Conservation (phyloP, 2,797 vertebrate species). For the Anguilla marmorata region DNA sequence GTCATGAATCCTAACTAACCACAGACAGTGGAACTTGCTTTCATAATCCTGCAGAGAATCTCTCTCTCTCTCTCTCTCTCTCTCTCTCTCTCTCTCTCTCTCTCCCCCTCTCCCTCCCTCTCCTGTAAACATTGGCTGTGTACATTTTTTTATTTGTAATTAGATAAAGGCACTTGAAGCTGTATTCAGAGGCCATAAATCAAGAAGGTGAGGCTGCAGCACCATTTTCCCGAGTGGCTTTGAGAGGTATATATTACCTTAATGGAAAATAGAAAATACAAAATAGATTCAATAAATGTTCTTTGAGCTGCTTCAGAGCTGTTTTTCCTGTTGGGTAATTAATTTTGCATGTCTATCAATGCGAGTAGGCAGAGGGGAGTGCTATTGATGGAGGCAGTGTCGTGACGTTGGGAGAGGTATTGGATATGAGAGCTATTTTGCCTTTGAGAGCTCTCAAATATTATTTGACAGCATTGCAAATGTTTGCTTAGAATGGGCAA, state of each 20-base stretch:
- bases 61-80: background rate
- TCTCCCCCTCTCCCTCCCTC: background rate
- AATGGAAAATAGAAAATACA: constrained; percentile 27
- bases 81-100: background rate
- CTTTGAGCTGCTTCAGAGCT: constrained; percentile 20
- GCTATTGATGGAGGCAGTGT: background rate
- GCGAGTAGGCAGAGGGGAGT: background rate
- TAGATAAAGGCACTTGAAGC: constrained; percentile 35
- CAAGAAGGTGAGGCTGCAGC: constrained; percentile 25
- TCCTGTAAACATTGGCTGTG: constrained; percentile 20
- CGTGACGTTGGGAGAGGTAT: background rate
- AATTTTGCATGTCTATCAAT: constrained; percentile 29
- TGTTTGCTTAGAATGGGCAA: constrained; percentile 2
- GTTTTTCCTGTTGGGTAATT: constrained; percentile 31
- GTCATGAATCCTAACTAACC: background rate
- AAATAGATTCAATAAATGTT: constrained; percentile 27
- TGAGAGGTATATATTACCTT: constrained; percentile 30
- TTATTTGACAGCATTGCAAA: constrained; percentile 25
- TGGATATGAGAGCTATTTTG: constrained; percentile 15
- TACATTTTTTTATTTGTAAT: constrained; percentile 27
- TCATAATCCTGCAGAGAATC: background rate
- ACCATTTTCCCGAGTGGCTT: constrained; percentile 21
- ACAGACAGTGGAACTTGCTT: background rate
- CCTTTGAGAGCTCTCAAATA: constrained; percentile 5
- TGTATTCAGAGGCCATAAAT: constrained; percentile 21